Evolutionary conservation across 2,888 invertebrate genomes (phyloP).

Genomic region (Blera fallax): DNA sequence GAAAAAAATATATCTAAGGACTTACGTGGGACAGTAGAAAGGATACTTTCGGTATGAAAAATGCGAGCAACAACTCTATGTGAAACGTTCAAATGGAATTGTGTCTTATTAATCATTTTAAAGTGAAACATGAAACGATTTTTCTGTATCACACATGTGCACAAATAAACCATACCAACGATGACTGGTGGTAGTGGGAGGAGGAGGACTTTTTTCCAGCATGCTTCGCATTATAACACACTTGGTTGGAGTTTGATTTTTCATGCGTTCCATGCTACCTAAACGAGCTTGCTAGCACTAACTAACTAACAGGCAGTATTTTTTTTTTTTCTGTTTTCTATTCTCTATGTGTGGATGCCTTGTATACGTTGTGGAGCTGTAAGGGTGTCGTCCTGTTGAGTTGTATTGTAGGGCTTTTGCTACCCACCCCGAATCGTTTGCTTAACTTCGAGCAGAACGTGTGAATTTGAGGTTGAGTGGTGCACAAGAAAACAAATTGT

Average conservation of each 20-base stretch:
- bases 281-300: constrained; percentile 38
- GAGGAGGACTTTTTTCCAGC: neutral
- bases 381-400: constrained; percentile 7
- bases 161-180: neutral
- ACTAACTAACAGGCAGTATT: constrained; percentile 26
- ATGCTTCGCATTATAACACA: constrained; percentile 19
- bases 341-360: neutral
- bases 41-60: constrained; percentile 45
- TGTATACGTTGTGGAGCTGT: neutral
- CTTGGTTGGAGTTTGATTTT: constrained; percentile 43
- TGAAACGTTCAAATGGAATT: constrained; percentile 56
- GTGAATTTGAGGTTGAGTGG: constrained; percentile 68
- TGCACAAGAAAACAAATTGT: constrained; percentile 65
- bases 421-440: constrained; percentile 15
- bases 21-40: constrained; percentile 2
- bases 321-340: constrained; percentile 23
- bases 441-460: constrained; percentile 50
- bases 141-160: constrained; percentile 55
- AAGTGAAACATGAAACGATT: constrained; percentile 68
- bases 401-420: constrained; percentile 14
- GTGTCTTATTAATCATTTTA: constrained; percentile 59
- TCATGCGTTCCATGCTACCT: constrained; percentile 25
- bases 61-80: constrained; percentile 55
- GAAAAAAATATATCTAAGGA: constrained; percentile 1
- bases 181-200: constrained; percentile 10